Conservation (phyloP, 37 sponge, comb jelly and placozoan genomes). For the Bolinopsis microptera region DNA sequence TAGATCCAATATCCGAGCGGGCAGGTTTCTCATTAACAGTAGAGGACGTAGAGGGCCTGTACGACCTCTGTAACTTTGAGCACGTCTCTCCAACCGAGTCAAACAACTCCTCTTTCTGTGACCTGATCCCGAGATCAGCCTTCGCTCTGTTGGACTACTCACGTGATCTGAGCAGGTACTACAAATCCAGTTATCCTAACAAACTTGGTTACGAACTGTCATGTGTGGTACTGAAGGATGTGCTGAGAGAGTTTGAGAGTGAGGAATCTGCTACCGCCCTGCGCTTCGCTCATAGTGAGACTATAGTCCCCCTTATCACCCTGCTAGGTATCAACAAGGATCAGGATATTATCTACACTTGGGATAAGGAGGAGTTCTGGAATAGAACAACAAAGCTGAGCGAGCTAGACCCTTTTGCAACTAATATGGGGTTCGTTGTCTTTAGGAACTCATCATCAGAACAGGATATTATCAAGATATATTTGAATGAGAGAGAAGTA, state of each 20-base stretch:
- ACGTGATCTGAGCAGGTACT: not conserved
- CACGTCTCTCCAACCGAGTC: conserved; percentile 16
- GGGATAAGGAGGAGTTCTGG: not conserved
- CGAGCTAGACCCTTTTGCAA: not conserved
- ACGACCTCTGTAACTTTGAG: not conserved
- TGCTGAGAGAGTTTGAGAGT: not conserved
- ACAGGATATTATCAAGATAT: not conserved
- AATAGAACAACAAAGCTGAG: not conserved
- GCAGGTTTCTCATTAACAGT: not conserved
- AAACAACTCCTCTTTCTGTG: not conserved
- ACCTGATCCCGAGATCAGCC: not conserved
- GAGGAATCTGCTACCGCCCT: not conserved
- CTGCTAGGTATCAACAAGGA: not conserved
- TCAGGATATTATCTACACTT: not conserved
- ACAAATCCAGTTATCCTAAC: not conserved
- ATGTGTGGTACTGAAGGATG: not conserved
- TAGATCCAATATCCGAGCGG: not conserved
- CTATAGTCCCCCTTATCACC: not conserved
- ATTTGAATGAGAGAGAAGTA: not conserved
- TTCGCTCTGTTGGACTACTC: not conserved
- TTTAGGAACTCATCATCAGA: not conserved
- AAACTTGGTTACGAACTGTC: not conserved
- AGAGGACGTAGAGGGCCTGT: not conserved
- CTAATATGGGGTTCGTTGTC: not conserved
- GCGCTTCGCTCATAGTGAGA: not conserved